Conservation (phyloP, 2,113 vertebrate genomes). For the Rhadina sibilatrix region DNA sequence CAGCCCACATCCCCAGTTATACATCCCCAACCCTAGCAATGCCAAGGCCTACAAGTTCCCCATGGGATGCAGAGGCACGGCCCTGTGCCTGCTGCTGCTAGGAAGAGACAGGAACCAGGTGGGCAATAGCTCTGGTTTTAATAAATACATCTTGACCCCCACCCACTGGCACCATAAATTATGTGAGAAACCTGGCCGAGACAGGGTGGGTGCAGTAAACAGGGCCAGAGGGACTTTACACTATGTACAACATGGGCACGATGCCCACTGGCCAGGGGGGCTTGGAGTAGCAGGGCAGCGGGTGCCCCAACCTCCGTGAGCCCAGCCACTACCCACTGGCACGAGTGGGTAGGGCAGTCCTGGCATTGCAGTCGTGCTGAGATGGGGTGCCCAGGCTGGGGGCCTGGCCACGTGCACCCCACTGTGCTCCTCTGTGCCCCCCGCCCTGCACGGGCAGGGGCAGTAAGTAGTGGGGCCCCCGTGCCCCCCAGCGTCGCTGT, state of each 20-base stretch:
- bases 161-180: conserved; percentile 44
- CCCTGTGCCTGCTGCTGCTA: neutral
- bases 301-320: neutral
- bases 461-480: neutral
- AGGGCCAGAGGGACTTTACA: conserved; percentile 32
- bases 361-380: accelerated
- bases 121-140: conserved; percentile 46
- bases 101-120: neutral
- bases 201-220: neutral
- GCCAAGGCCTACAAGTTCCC: neutral
- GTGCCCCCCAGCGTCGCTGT: neutral
- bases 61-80: accelerated
- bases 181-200: neutral
- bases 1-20: accelerated
- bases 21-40: neutral
- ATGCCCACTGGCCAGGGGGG: neutral
- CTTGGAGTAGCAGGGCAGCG: accelerated
- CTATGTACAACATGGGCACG: conserved; percentile 6
- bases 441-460: accelerated
- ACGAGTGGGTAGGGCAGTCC: neutral
- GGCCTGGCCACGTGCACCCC: accelerated
- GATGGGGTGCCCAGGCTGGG: neutral
- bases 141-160: conserved; percentile 57
- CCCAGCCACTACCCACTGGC: accelerated
- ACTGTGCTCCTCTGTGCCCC: neutral